Percentiles rank a stretch among this genome's conserved stretches.
Evolutionary conservation across 2,888 invertebrate genomes (phyloP).

Genomic region (Plebejus melissa): DNA sequence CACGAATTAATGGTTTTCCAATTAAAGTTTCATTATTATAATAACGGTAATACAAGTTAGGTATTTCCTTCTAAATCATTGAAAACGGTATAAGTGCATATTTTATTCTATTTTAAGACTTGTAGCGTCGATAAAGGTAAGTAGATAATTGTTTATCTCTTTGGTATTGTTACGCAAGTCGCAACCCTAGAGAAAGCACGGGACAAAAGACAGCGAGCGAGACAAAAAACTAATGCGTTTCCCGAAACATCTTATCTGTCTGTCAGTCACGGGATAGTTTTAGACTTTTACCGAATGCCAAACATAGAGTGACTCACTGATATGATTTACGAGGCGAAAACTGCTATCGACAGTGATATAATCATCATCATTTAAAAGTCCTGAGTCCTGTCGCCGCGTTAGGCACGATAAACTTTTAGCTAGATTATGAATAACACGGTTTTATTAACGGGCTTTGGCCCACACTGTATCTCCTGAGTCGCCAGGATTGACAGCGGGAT

Average conservation of each 20-base stretch:
- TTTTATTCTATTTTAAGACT: too few species aligned
- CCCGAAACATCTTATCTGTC: constrained; percentile 62
- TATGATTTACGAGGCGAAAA: constrained; percentile 37
- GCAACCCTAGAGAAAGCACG: constrained; percentile 34
- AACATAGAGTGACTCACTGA: constrained; percentile 41
- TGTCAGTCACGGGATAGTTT: constrained; percentile 62
- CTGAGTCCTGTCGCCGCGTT: too few species aligned
- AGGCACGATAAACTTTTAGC: too few species aligned
- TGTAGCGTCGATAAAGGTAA: too few species aligned
- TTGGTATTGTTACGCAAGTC: background rate
- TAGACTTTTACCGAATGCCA: constrained; percentile 42
- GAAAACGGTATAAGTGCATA: too few species aligned
- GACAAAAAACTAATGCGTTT: constrained; percentile 64
- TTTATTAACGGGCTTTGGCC: too few species aligned
- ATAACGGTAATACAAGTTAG: too few species aligned
- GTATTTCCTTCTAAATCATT: too few species aligned
- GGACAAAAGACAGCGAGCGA: constrained; percentile 40
- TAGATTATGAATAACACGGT: too few species aligned
- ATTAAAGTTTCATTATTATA: background rate
- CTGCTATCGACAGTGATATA: background rate
- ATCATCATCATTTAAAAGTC: too few species aligned
- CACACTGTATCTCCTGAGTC: too few species aligned
- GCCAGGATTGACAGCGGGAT: too few species aligned
- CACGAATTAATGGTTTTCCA: background rate
- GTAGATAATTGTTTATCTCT: background rate